phyloP scores from a whole-genome alignment of 2,888 invertebrate species.

The Anticlea derivata region DNA sequence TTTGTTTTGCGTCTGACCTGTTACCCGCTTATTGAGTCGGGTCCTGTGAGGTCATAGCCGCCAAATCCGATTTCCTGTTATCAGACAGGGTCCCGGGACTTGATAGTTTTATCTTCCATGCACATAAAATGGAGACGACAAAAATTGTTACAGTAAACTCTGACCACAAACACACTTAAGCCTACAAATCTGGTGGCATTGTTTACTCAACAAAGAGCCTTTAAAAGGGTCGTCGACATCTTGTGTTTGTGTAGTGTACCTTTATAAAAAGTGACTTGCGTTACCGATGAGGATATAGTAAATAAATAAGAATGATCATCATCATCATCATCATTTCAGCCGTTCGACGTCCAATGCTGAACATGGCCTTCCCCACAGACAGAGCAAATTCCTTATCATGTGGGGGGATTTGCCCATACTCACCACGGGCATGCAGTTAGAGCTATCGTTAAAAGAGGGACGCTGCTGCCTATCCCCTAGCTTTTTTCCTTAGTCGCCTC shows the following conservation, averaged over 20 bases:
- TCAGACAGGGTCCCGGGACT: constrained; percentile 41
- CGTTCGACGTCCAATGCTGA: no score
- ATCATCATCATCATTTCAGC: no score
- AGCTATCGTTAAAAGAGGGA: no score
- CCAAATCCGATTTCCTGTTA: constrained; percentile 62
- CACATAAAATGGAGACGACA: constrained; percentile 31
- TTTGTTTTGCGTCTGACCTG: constrained; percentile 58
- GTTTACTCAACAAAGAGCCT: constrained; percentile 64
- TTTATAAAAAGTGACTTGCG: constrained; percentile 50
- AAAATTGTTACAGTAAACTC: constrained; percentile 49
- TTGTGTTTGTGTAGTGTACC: constrained; percentile 41
- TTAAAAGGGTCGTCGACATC: constrained; percentile 65
- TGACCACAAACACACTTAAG: constrained; percentile 52
- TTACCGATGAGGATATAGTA: constrained; percentile 46
- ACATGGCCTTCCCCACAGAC: no score
- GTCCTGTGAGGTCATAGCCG: constrained; percentile 45
- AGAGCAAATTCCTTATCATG: no score
- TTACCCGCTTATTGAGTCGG: constrained; percentile 52
- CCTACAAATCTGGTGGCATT: constrained; percentile 53
- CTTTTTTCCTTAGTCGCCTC: no score
- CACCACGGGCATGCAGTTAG: no score
- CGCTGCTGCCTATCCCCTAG: no score
- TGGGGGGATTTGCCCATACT: no score
- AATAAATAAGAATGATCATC: constrained; percentile 47
- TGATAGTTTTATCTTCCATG: constrained; percentile 37